Percentiles rank a stretch among this genome's conserved stretches.
phyloP scores from a whole-genome alignment of 1,140 invertebrate genomes.

The Drosophila takahashii region DNA sequence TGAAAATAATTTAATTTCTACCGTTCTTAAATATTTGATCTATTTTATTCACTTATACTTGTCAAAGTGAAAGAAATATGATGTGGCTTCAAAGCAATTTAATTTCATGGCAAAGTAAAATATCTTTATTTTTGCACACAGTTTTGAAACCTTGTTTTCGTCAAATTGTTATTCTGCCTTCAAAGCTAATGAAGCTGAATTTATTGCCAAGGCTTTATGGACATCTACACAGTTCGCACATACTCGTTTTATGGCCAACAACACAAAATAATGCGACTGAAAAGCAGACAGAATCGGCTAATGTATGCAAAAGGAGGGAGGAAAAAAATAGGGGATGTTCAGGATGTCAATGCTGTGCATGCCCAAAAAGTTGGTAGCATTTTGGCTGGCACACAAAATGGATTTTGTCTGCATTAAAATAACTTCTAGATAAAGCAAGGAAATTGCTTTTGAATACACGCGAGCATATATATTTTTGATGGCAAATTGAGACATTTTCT shows the following conservation, averaged over 20 bases:
- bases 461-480: constrained; percentile 38
- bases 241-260: constrained; percentile 63
- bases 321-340: background rate
- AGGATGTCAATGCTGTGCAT: constrained; percentile 25
- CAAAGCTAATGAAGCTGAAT: constrained; percentile 63
- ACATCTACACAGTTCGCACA: constrained; percentile 61
- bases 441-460: constrained; percentile 62
- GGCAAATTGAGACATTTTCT: constrained; percentile 58
- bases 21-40: background rate
- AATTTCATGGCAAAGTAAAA: background rate
- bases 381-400: constrained; percentile 21
- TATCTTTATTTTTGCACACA: background rate
- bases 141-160: constrained; percentile 19
- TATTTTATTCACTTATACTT: background rate
- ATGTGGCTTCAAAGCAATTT: background rate
- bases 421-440: constrained; percentile 66
- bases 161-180: constrained; percentile 21
- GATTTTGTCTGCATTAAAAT: constrained; percentile 64
- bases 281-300: constrained; percentile 51
- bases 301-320: constrained; percentile 56
- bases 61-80: background rate
- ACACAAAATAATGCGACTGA: constrained; percentile 40
- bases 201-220: constrained; percentile 64
- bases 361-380: constrained; percentile 53
- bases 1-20: background rate